A percentile compares a stretch with the other conserved stretches of the same genome.
Evolutionary conservation across 2,113 vertebrate species (phyloP).

Genomic region (Anthoscopus minutus): DNA sequence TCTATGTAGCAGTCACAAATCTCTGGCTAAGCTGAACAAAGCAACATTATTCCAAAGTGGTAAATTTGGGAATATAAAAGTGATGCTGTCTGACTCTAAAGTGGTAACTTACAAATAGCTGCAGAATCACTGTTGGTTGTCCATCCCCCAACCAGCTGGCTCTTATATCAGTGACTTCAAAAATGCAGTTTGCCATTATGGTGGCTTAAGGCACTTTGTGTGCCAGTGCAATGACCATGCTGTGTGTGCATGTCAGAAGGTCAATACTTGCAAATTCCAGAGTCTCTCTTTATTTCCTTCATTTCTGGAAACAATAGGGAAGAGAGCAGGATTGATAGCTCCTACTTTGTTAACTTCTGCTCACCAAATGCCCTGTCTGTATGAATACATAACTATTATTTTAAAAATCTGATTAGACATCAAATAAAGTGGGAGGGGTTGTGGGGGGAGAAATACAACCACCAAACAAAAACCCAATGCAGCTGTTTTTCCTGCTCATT

Average conservation of each 20-base stretch:
- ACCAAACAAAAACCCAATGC: not conserved
- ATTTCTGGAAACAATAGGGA: conserved; percentile 60
- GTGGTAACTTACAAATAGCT: conserved; percentile 40
- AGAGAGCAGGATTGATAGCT: conserved; percentile 57
- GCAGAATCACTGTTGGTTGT: conserved; percentile 16
- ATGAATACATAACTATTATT: conserved; percentile 2
- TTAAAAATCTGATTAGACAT: not conserved
- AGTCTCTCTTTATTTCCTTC: conserved; percentile 66
- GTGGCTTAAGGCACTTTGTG: conserved; percentile 68
- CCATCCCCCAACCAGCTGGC: conserved; percentile 50
- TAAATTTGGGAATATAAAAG: conserved; percentile 43
- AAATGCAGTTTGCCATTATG: conserved; percentile 51
- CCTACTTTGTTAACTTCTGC: conserved; percentile 64
- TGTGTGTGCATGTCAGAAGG: conserved; percentile 65
- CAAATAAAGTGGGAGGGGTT: not conserved
- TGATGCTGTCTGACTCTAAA: conserved; percentile 33
- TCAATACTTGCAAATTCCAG: conserved; percentile 64
- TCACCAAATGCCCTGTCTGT: conserved; percentile 36
- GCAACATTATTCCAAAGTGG: conserved; percentile 43
- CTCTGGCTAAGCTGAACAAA: conserved; percentile 20
- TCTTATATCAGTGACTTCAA: conserved; percentile 62
- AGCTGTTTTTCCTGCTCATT: not conserved
- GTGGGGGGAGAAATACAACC: not conserved
- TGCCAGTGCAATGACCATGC: conserved; percentile 57
- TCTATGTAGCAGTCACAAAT: conserved; percentile 32